Conservation (phyloP, 2,888 invertebrate genomes). For the Flexamia atlantica region DNA sequence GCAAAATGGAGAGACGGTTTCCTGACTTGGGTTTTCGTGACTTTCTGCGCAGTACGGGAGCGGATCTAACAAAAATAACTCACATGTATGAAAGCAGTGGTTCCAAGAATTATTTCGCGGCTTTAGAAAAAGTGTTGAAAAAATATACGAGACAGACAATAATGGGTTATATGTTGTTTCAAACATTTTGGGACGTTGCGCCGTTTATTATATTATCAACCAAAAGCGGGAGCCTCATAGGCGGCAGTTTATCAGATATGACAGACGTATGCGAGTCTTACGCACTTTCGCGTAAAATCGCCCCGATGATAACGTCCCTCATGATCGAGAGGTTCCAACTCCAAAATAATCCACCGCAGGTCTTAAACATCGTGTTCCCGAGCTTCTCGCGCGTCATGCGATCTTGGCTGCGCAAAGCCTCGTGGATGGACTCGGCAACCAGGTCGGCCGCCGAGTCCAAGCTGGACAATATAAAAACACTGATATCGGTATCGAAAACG, state of each 20-base stretch:
- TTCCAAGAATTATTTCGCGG: neutral
- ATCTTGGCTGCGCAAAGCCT: neutral
- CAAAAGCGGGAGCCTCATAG: neutral
- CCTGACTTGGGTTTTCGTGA: neutral
- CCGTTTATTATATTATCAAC: neutral
- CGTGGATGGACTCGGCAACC: conserved; percentile 11
- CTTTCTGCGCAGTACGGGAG: neutral
- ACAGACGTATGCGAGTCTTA: neutral
- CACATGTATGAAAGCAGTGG: neutral
- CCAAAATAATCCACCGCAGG: neutral
- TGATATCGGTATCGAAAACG: neutral
- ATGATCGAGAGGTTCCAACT: conserved; percentile 1
- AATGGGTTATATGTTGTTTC: neutral
- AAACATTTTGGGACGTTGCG: neutral
- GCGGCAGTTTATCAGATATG: neutral
- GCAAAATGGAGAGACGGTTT: neutral
- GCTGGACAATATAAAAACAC: neutral
- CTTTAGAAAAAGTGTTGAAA: neutral
- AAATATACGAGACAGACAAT: neutral
- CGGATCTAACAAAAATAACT: neutral
- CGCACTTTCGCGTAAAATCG: neutral
- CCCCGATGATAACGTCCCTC: neutral
- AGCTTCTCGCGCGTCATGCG: neutral
- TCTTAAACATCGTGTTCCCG: neutral
- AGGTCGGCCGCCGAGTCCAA: neutral